phyloP scores from a whole-genome alignment of 1,140 invertebrate species.

The Sweltsa coloradensis region DNA sequence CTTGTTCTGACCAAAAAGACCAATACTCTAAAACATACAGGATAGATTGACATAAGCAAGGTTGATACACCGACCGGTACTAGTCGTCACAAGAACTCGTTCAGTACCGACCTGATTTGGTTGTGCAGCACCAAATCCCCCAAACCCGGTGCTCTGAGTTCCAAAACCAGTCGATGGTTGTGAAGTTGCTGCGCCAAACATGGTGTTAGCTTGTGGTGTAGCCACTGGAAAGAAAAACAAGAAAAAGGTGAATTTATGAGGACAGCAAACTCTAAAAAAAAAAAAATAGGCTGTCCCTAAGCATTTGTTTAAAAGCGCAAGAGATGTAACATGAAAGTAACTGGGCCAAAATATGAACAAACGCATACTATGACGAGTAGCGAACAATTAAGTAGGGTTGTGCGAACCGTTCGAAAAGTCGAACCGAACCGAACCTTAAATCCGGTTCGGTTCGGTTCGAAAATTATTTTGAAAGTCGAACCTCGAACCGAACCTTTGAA shows the following conservation, averaged over 20 bases:
- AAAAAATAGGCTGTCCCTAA: no score
- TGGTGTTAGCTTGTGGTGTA: constrained; percentile 22
- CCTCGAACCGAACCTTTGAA: no score
- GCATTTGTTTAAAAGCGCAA: no score
- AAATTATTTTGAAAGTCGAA: no score
- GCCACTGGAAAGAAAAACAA: constrained; percentile 22
- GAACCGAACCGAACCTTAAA: no score
- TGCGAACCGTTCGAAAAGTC: no score
- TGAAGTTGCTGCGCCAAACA: constrained; percentile 26
- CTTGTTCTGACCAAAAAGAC: constrained; percentile 35
- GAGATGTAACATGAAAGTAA: no score
- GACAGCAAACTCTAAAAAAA: not conserved
- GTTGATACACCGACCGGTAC: constrained; percentile 1
- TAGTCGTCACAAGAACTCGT: not conserved
- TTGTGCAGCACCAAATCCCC: constrained; percentile 29
- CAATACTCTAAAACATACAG: constrained; percentile 27
- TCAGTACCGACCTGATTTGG: constrained; percentile 28
- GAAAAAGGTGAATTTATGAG: not conserved
- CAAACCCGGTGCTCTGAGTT: constrained; percentile 31
- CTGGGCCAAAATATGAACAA: no score
- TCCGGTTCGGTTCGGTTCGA: no score
- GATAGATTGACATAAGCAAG: not conserved
- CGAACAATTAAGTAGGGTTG: no score
- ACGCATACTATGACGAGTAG: no score
- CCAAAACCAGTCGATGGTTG: constrained; percentile 32